Evolutionary conservation across 1,140 invertebrate genomes (phyloP).

Genomic region (Neelides sp.): DNA sequence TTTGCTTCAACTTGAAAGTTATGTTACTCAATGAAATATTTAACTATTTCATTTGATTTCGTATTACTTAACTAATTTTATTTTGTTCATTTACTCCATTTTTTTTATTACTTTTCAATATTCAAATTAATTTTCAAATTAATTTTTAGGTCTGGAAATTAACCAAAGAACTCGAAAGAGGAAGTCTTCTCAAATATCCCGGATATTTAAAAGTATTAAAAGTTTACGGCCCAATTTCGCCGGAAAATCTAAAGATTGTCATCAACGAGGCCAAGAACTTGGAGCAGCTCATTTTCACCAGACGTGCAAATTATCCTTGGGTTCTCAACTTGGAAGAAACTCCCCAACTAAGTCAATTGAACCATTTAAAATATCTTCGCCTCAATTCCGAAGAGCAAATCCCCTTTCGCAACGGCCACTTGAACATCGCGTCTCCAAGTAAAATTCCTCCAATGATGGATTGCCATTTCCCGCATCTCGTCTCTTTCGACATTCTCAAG

Average conservation of each 20-base stretch:
- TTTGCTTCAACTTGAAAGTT: constrained; percentile 25
- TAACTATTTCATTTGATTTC: constrained; percentile 16
- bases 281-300: constrained; percentile 16
- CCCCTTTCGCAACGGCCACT: background rate
- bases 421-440: background rate
- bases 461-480: constrained; percentile 20
- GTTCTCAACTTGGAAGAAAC: constrained; percentile 25
- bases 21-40: background rate
- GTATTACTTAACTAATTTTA: too few relatives aligned
- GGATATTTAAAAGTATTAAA: constrained; percentile 17
- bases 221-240: constrained; percentile 18
- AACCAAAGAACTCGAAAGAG: constrained; percentile 1
- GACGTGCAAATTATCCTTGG: constrained; percentile 24
- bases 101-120: too few relatives aligned
- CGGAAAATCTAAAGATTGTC: constrained; percentile 16
- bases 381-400: constrained; percentile 23
- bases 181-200: constrained; percentile 7
- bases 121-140: too few relatives aligned
- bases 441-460: constrained; percentile 18
- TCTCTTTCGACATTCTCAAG: constrained; percentile 21
- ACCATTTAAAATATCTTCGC: constrained; percentile 13
- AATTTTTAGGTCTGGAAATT: too few relatives aligned
- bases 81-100: too few relatives aligned
- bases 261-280: constrained; percentile 14
- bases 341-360: constrained; percentile 18